These are phyloP conservation scores for Scomberomorus guttatus DNA, from an alignment of 2,797 vertebrate genomes.

Conservation along the genomic window DNA sequence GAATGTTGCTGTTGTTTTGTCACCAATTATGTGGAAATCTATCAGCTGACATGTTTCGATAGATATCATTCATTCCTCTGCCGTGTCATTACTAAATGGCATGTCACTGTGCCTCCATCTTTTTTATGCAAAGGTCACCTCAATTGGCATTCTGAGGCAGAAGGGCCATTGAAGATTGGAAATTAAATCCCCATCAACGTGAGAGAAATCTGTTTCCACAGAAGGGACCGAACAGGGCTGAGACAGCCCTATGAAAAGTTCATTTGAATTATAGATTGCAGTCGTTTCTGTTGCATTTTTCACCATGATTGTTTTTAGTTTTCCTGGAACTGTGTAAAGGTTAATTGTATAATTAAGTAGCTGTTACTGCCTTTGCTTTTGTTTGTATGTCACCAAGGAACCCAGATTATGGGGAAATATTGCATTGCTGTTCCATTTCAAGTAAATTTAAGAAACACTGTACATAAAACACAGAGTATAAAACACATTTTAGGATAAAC, in stretches of 20 bases:
- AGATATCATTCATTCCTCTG: constrained; percentile 21
- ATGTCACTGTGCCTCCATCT: constrained; percentile 40
- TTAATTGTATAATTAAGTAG: constrained; percentile 74
- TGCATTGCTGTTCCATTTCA: constrained; percentile 11
- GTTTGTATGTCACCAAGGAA: constrained; percentile 28
- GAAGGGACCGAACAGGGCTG: constrained; percentile 31
- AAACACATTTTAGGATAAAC: neutral
- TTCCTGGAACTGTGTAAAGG: constrained; percentile 66
- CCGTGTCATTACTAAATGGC: constrained; percentile 39
- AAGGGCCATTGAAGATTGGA: constrained; percentile 43
- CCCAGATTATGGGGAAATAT: constrained; percentile 41
- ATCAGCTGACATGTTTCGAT: constrained; percentile 11
- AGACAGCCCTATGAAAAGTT: constrained; percentile 54
- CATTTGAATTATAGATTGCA: constrained; percentile 73
- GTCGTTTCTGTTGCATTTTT: constrained; percentile 60
- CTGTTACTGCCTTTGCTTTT: constrained; percentile 55
- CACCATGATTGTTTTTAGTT: constrained; percentile 62
- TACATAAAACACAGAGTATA: neutral
- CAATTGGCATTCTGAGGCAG: constrained; percentile 59
- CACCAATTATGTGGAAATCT: neutral
- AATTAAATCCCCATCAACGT: constrained; percentile 68
- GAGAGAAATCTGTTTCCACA: constrained; percentile 60
- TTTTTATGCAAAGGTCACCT: constrained; percentile 72
- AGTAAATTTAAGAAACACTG: constrained; percentile 4
- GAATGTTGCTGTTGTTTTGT: constrained; percentile 5